phyloP scores from a whole-genome alignment of 2,113 vertebrate genomes.

The Mionectes macconnelli region DNA sequence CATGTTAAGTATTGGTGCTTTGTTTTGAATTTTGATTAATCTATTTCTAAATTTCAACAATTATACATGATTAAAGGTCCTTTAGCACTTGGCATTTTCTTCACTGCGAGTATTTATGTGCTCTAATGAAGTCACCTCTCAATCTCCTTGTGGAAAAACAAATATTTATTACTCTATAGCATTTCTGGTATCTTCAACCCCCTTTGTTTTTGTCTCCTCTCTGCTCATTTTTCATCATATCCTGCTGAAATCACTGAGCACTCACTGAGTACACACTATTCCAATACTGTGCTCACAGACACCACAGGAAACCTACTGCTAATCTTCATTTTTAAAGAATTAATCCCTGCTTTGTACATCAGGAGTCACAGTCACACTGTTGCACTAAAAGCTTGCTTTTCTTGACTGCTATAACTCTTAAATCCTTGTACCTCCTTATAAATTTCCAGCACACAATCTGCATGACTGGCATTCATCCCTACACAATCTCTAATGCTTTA shows the following conservation, averaged over 20 bases:
- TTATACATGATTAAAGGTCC: neutral
- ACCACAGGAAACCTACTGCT: neutral
- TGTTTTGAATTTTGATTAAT: neutral
- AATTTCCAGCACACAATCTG: neutral
- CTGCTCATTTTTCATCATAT: neutral
- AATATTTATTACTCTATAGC: neutral
- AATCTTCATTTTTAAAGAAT: neutral
- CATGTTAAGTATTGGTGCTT: neutral
- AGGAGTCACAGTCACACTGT: neutral
- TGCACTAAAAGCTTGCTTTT: neutral
- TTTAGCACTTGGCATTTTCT: slow-evolving; percentile 3
- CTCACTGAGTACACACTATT: neutral
- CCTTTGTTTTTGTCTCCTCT: neutral
- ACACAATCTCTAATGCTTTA: neutral
- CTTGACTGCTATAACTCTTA: neutral
- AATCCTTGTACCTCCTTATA: neutral
- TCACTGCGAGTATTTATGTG: neutral
- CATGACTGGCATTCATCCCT: neutral
- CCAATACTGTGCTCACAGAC: neutral
- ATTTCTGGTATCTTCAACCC: neutral
- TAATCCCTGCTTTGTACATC: neutral
- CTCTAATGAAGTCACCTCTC: neutral
- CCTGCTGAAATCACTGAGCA: neutral
- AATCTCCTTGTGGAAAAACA: neutral
- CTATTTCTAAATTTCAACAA: neutral